Percentiles rank a stretch among this genome's conserved stretches.
Conservation (phyloP, 2,888 invertebrate species). For the Cybosia mesomella region DNA sequence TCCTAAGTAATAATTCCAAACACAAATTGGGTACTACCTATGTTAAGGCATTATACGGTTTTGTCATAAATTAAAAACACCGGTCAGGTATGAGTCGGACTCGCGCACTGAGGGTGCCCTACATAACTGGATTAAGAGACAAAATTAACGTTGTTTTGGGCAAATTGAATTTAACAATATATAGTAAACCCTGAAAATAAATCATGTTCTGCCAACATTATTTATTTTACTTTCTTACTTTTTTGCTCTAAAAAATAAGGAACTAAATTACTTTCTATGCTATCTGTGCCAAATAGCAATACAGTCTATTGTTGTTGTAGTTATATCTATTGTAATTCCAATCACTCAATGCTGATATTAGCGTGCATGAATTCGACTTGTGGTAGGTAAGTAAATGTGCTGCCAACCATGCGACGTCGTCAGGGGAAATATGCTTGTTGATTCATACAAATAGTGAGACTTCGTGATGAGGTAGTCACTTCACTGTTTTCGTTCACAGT, state of each 20-base stretch:
- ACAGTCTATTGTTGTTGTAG: no score
- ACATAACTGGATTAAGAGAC: not conserved
- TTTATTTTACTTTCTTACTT: no score
- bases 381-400: conserved; percentile 36
- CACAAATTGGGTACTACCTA: conserved; percentile 6
- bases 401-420: conserved; percentile 32
- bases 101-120: not conserved
- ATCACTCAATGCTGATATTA: conserved; percentile 32
- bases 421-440: conserved; percentile 56
- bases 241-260: not conserved
- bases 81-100: not conserved
- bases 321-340: no score
- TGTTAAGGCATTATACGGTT: not conserved
- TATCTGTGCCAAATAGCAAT: conserved; percentile 20
- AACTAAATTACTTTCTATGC: conserved; percentile 14
- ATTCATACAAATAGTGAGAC: conserved; percentile 46
- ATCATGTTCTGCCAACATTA: not conserved
- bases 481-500: conserved; percentile 29
- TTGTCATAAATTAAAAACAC: not conserved
- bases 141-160: not conserved
- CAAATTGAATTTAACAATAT: not conserved
- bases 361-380: conserved; percentile 38
- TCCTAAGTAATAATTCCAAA: conserved; percentile 23
- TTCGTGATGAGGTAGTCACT: conserved; percentile 21
- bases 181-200: not conserved